Conservation (phyloP, 2,888 invertebrate genomes). For the Pseudeuparius sepicola region DNA sequence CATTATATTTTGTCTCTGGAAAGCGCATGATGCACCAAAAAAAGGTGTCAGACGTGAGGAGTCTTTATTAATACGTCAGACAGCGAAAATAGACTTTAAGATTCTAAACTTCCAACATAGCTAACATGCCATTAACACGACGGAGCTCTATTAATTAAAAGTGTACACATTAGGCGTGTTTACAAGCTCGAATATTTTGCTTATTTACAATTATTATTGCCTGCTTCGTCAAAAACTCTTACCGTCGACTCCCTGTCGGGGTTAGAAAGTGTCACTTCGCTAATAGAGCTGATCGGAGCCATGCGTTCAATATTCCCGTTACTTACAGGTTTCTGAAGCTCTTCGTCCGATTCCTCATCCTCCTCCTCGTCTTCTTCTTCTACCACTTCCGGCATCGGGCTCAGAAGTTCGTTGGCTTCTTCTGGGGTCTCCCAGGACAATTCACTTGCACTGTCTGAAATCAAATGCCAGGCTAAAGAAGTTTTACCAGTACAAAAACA, state of each 20-base stretch:
- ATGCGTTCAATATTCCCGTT: constrained; percentile 31
- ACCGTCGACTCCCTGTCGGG: constrained; percentile 21
- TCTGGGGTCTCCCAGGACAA: constrained; percentile 48
- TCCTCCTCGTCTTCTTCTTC: constrained; percentile 33
- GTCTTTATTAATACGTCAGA: too few relatives aligned
- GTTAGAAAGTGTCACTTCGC: constrained; percentile 38
- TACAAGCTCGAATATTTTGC: too few relatives aligned
- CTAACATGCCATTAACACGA: too few relatives aligned
- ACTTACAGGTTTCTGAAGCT: constrained; percentile 40
- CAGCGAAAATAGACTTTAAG: too few relatives aligned
- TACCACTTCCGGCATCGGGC: constrained; percentile 34
- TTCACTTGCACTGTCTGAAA: constrained; percentile 45
- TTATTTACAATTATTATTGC: too few relatives aligned
- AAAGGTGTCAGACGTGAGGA: too few relatives aligned
- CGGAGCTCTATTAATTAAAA: too few relatives aligned
- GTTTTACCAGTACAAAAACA: constrained; percentile 7
- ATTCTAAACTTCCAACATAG: too few relatives aligned
- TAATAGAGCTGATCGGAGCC: constrained; percentile 46
- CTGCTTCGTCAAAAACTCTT: constrained; percentile 18
- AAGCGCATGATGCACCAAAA: too few relatives aligned
- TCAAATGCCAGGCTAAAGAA: constrained; percentile 25
- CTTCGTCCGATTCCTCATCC: constrained; percentile 26
- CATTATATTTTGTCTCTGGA: too few relatives aligned
- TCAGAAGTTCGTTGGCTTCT: constrained; percentile 39
- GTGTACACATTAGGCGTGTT: too few relatives aligned